These are phyloP conservation scores for Alcedo quadribrachys DNA, from an alignment of 2,797 vertebrate genomes.

Conservation along the genomic window DNA sequence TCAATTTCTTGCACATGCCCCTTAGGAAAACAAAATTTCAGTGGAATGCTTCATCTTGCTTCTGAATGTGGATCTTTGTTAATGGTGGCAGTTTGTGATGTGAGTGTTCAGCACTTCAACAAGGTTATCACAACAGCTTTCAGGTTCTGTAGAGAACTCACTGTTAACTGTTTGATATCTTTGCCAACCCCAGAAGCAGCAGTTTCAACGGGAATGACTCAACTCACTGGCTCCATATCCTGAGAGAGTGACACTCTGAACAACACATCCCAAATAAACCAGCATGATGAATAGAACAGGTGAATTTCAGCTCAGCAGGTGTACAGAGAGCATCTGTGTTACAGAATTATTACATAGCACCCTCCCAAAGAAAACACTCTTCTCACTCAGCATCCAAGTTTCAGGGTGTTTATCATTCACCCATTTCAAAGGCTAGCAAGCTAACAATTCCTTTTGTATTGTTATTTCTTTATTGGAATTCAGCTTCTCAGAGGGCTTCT, in stretches of 20 bases:
- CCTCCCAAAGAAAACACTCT: not conserved
- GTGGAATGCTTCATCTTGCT: not conserved
- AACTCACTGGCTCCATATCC: not conserved
- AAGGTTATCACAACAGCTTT: not conserved
- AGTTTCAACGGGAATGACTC: not conserved
- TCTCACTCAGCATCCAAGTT: not conserved
- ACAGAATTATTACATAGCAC: not conserved
- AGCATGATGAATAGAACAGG: not conserved
- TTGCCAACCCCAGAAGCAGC: not conserved
- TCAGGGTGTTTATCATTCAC: not conserved
- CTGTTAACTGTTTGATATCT: not conserved
- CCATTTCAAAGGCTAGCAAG: not conserved
- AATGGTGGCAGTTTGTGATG: not conserved
- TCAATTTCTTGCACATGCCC: not conserved
- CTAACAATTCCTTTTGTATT: not conserved
- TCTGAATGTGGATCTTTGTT: not conserved
- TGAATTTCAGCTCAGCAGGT: not conserved
- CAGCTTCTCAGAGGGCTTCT: not conserved
- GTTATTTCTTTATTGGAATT: not conserved
- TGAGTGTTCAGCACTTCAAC: not conserved
- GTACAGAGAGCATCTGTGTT: not conserved
- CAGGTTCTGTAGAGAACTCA: not conserved
- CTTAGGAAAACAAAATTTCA: not conserved
- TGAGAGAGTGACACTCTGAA: not conserved
- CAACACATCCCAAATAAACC: not conserved